Conservation (phyloP, 2,113 vertebrate genomes). For the Raja brachyura region DNA sequence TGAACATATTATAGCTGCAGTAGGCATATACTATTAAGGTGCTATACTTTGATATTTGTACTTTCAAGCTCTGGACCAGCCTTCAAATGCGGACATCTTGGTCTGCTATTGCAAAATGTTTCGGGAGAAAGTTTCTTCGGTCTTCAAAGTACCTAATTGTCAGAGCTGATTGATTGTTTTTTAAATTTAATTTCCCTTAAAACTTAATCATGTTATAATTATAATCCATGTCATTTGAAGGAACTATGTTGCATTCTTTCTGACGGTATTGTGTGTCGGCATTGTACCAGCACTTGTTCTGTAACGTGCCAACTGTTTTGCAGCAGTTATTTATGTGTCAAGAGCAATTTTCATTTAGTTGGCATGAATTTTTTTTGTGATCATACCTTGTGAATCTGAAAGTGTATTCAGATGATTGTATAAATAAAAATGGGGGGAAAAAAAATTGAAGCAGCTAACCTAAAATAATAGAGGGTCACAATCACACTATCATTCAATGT, state of each 20-base stretch:
- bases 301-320: neutral
- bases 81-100: neutral
- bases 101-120: neutral
- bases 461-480: neutral
- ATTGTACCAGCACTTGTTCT: neutral
- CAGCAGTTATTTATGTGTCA: neutral
- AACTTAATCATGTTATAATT: neutral
- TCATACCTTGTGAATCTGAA: neutral
- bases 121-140: neutral
- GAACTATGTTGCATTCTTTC: neutral
- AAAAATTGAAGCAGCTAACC: neutral
- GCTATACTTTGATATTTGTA: neutral
- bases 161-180: neutral
- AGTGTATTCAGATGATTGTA: neutral
- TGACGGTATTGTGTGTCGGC: no score
- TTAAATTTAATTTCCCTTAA: neutral
- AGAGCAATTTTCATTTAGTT: neutral
- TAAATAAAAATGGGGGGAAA: neutral
- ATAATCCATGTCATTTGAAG: neutral
- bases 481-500: neutral
- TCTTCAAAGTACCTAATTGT: neutral
- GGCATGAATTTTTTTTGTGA: neutral
- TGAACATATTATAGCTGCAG: neutral
- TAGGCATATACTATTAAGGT: neutral
- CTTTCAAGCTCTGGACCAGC: no score